phyloP scores from a whole-genome alignment of 2,113 vertebrate genomes.

The Raphicerus campestris region DNA sequence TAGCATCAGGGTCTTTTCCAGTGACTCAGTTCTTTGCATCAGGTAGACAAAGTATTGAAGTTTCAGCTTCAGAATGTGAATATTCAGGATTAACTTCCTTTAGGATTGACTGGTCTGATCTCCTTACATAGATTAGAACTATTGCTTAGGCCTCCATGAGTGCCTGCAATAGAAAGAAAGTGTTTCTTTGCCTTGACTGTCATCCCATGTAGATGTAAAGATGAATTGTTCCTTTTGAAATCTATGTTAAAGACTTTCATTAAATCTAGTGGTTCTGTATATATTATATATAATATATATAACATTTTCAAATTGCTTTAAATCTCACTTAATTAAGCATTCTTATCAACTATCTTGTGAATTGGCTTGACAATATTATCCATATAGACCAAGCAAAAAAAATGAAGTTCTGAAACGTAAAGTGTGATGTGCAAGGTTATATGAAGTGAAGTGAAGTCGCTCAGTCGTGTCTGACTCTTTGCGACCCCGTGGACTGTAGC shows the following conservation, averaged over 20 bases:
- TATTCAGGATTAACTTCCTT: not conserved
- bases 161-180: not conserved
- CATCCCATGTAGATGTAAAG: not conserved
- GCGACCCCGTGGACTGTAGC: no score
- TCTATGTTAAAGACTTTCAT: not conserved
- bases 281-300: not conserved
- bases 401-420: constrained; percentile 47
- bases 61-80: not conserved
- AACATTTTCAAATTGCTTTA: constrained; percentile 13
- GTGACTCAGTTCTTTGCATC: not conserved
- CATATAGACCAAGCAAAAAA: constrained; percentile 40
- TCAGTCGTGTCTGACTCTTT: no score
- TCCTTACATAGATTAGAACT: not conserved
- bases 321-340: constrained; percentile 56
- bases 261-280: not conserved
- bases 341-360: constrained; percentile 42
- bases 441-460: not conserved
- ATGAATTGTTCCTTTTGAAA: not conserved
- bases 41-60: not conserved
- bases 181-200: not conserved
- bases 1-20: not conserved
- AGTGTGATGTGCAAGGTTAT: constrained; percentile 56
- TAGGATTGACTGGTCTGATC: not conserved
- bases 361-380: constrained; percentile 27
- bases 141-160: not conserved